Percentiles rank a stretch among this genome's conserved stretches.
Evolutionary conservation across 2,113 vertebrate species (phyloP).

Genomic region (Salvelinus sp.): DNA sequence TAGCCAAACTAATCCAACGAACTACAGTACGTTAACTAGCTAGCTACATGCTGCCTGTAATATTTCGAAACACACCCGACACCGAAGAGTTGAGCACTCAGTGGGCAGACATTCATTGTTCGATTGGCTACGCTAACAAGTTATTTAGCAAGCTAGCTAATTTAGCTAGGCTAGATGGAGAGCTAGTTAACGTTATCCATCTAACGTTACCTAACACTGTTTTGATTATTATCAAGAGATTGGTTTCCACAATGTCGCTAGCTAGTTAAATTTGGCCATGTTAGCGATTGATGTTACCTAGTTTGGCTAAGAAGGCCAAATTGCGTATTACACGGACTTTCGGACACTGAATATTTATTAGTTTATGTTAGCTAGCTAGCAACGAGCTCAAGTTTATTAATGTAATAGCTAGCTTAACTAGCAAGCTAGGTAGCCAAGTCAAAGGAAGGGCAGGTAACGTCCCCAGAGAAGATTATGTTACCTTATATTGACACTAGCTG

Average conservation of each 20-base stretch:
- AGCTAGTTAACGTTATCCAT: not conserved
- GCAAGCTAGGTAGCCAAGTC: not conserved
- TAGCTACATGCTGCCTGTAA: not conserved
- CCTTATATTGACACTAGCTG: too few species aligned
- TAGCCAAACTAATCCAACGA: too few species aligned
- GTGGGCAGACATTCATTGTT: too few species aligned
- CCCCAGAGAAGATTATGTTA: too few species aligned
- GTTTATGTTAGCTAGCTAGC: not conserved
- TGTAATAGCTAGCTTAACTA: not conserved
- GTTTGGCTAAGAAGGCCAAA: too few species aligned
- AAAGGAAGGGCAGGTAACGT: not conserved
- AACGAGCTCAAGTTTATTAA: not conserved
- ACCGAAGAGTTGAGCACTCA: too few species aligned
- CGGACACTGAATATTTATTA: not conserved
- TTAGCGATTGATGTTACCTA: too few species aligned
- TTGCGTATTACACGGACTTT: not conserved
- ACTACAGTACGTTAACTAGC: not conserved
- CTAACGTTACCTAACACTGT: not conserved
- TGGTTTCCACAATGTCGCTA: too few species aligned
- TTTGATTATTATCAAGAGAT: not conserved
- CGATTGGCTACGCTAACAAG: constrained; percentile 2
- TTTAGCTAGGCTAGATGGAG: constrained; percentile 22
- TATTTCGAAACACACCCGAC: not conserved
- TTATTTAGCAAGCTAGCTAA: not conserved
- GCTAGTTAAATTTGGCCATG: too few species aligned